Conservation (phyloP, 1,140 invertebrate species). For the Lasioglossum albipes region DNA sequence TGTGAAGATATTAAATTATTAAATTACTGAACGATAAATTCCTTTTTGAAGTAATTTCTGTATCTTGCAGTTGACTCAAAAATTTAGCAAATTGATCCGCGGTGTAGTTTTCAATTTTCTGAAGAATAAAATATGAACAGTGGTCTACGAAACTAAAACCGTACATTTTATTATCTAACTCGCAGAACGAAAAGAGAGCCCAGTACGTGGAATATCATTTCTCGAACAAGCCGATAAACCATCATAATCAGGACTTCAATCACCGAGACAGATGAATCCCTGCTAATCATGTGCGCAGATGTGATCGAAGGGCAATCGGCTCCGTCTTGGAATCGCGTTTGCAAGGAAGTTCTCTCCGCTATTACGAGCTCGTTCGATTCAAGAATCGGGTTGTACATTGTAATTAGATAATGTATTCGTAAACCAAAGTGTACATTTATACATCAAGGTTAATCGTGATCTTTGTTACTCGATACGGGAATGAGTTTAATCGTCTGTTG, state of each 20-base stretch:
- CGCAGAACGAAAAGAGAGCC: no score
- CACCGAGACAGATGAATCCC: neutral
- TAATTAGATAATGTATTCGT: slow-evolving; percentile 27
- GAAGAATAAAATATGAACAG: no score
- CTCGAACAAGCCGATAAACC: no score
- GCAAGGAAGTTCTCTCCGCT: slow-evolving; percentile 12
- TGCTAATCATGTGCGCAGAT: neutral
- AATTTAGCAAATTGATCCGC: no score
- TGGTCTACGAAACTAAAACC: no score
- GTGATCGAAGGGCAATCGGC: neutral
- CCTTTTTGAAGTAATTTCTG: no score
- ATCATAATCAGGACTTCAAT: neutral
- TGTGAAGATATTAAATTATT: no score
- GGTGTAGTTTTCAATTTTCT: no score
- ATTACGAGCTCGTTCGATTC: neutral
- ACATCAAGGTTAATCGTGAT: slow-evolving; percentile 18
- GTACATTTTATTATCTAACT: no score
- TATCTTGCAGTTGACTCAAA: no score
- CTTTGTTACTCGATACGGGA: slow-evolving; percentile 17
- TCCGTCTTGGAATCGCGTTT: slow-evolving; percentile 5
- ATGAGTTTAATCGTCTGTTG: slow-evolving; percentile 16
- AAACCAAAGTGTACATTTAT: slow-evolving; percentile 25
- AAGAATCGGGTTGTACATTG: slow-evolving; percentile 3
- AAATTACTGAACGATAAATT: no score
- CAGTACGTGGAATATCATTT: no score